These are phyloP conservation scores for Samia ricini DNA, from an alignment of 1,140 invertebrate species.

Conservation along the genomic window DNA sequence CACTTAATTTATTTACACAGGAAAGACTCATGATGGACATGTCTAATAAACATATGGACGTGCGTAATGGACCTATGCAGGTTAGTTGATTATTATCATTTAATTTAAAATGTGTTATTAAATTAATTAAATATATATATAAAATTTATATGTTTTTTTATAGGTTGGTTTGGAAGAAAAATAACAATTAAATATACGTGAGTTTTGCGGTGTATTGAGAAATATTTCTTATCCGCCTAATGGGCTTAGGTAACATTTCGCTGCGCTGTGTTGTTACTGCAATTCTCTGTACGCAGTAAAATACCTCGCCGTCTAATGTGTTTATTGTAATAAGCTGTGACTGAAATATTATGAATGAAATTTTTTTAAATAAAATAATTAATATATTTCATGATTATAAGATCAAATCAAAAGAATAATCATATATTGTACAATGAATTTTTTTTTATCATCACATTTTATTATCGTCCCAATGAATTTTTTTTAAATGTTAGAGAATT, in stretches of 20 bases:
- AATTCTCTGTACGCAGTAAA: background rate
- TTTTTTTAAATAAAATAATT: background rate
- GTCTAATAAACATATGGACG: constrained; percentile 43
- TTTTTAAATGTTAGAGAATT: too few relatives aligned
- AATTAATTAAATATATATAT: too few relatives aligned
- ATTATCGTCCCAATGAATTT: too few relatives aligned
- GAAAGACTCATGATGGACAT: constrained; percentile 55
- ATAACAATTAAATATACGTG: constrained; percentile 48
- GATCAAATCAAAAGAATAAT: background rate
- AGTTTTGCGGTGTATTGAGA: constrained; percentile 30
- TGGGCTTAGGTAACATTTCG: constrained; percentile 31
- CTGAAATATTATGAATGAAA: background rate
- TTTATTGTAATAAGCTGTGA: too few relatives aligned
- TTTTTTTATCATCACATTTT: too few relatives aligned
- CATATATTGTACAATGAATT: background rate
- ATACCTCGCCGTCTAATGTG: background rate
- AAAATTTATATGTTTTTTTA: constrained; percentile 9
- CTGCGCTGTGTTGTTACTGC: constrained; percentile 10
- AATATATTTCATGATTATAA: background rate
- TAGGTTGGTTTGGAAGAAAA: constrained; percentile 52
- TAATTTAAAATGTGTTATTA: background rate
- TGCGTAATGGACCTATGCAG: constrained; percentile 59
- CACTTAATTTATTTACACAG: constrained; percentile 26
- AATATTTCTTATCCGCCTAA: constrained; percentile 31
- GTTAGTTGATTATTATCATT: constrained; percentile 21